Base-by-base conservation (phyloP, 2,113 vertebrate genomes). In the Podarcis cretensis region DNA sequence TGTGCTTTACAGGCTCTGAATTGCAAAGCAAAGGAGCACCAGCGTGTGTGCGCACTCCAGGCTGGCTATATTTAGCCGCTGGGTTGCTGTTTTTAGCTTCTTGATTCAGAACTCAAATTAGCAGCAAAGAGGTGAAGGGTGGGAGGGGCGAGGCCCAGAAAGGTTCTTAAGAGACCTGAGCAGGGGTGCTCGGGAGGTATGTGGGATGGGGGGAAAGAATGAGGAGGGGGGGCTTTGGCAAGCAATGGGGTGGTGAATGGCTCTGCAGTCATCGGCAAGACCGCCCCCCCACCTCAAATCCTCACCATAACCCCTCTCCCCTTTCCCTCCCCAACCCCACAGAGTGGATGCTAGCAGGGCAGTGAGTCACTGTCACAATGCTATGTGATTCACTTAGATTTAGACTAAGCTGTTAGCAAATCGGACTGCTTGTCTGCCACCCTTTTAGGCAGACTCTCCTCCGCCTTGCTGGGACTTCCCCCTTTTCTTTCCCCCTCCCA, bases 291-390 rank as follows among this genome's bases (percentile, higher is more conserved):
- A 8, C 43, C 48, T 21, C 43, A 35, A 37, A 3, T 5, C 3
- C 48, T 27, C 66, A 10, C 84, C 63, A 69, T 43, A 71, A 32
- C 20, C 84, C 71, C 21, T 40, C 37, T 30, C 43, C 8, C 37
- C 54, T 16, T 3, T 8, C 21, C 12, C 91, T 8, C 43, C 93
- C 95, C 93, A 92, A 89, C 89, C 93, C 94, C 93, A 92, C 91
- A 87, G 92, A 82, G 93, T 90, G 92, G 89, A 89, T 93, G 93
- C 12, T 25, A 84, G 69, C 63, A 91, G 59, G 65, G 77, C 71
- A 75, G 16, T 75, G 80, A 82, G 59, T 82, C 87, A 87, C 85
- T 30, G n/a, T 81, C 86, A 81, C 48, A 40, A 30, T 30, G 65
- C 43, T 1, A 3, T 7, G 37, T 74, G 86, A 87, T 87, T 74